These are phyloP conservation scores for Lutjanus argentimaculatus DNA, from an alignment of 2,797 vertebrate genomes.

Conservation along the genomic window DNA sequence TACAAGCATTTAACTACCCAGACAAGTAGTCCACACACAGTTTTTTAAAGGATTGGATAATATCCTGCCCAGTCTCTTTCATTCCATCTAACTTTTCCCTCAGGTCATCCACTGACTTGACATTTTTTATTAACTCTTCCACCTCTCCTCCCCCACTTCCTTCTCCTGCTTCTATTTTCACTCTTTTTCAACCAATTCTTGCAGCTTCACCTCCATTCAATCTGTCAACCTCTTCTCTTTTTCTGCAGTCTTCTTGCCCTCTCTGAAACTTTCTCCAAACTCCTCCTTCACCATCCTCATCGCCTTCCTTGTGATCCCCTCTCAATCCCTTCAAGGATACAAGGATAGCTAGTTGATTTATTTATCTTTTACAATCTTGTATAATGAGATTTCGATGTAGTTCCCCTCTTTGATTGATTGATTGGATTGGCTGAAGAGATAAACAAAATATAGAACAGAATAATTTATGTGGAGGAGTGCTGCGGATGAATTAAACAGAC, in stretches of 20 bases:
- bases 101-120: conserved; percentile 1
- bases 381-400: too few relatives aligned
- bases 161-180: neutral
- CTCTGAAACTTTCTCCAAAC: neutral
- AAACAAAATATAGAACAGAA: too few relatives aligned
- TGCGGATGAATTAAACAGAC: too few relatives aligned
- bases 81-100: conserved; percentile 1
- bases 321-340: neutral
- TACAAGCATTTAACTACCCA: neutral
- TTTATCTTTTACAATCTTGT: too few relatives aligned
- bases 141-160: neutral
- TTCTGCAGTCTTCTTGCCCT: neutral
- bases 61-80: neutral
- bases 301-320: neutral
- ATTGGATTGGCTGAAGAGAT: too few relatives aligned
- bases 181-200: neutral
- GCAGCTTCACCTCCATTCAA: neutral
- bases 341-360: too few relatives aligned
- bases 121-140: neutral
- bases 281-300: neutral
- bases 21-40: neutral
- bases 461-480: too few relatives aligned
- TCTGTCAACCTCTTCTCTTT: neutral
- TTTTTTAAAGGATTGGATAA: neutral
- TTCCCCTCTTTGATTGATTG: too few relatives aligned